Evolutionary conservation across 1,140 invertebrate genomes (phyloP).

Genomic region (Drosophila kikkawai): DNA sequence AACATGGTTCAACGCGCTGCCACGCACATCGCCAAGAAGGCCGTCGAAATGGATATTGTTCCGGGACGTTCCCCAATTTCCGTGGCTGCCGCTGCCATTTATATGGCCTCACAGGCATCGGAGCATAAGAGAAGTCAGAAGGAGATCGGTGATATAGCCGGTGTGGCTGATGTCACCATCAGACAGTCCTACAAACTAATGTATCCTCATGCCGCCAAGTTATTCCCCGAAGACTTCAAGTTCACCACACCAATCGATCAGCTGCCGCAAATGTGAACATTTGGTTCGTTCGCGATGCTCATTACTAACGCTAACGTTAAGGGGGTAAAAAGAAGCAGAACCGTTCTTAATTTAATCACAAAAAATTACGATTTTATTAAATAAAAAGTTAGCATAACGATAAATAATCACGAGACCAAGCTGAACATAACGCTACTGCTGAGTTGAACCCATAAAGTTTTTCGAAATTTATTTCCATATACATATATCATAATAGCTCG

Average conservation of each 20-base stretch:
- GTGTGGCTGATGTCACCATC: conserved; percentile 99
- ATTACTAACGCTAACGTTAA: conserved; percentile 54
- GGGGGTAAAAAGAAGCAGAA: conserved; percentile 21
- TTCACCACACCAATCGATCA: conserved; percentile 98
- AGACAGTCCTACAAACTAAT: conserved; percentile 99
- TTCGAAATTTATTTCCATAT: conserved; percentile 32
- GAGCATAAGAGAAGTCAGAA: conserved; percentile 98
- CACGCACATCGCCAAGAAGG: conserved; percentile 98
- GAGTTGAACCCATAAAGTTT: conserved; percentile 39
- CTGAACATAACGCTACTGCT: conserved; percentile 9
- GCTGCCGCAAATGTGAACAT: conserved; percentile 92
- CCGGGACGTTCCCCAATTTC: conserved; percentile 99
- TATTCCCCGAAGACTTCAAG: conserved; percentile 98
- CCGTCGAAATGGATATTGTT: conserved; percentile 98
- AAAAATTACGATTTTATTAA: conserved; percentile 69
- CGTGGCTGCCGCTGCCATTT: conserved; percentile 99
- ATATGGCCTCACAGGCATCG: conserved; percentile 99
- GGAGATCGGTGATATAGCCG: conserved; percentile 99
- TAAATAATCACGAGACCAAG: conserved; percentile 24
- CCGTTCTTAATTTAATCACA: conserved; percentile 58
- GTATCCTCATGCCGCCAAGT: conserved; percentile 95
- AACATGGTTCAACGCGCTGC: conserved; percentile 97
- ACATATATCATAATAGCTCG: conserved; percentile 15
- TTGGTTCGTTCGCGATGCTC: conserved; percentile 48
- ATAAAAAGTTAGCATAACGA: conserved; percentile 54